Conservation (phyloP, 2,888 invertebrate species). For the Pollenia griseotomentosa region DNA sequence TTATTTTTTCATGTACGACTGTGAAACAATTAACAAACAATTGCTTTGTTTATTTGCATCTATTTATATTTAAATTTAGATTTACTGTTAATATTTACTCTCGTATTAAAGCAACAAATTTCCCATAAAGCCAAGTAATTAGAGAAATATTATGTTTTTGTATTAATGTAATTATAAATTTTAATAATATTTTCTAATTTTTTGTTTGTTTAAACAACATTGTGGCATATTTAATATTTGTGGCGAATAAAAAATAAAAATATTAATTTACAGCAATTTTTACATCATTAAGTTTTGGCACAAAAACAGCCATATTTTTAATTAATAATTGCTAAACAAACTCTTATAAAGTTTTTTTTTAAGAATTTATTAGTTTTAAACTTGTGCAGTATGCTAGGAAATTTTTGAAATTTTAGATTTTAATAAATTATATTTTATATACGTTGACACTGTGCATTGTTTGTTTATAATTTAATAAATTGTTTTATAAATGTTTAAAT, state of each 20-base stretch:
- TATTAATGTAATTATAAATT: constrained; percentile 40
- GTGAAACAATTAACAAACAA: background rate
- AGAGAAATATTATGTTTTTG: constrained; percentile 28
- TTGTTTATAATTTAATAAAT: constrained; percentile 53
- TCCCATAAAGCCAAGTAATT: constrained; percentile 23
- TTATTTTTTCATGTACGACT: background rate
- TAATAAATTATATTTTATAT: background rate
- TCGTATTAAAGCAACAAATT: constrained; percentile 6
- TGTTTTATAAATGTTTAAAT: constrained; percentile 41
- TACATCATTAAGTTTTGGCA: constrained; percentile 23
- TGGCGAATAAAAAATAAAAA: background rate
- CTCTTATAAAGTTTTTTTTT: too few species aligned
- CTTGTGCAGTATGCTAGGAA: too few species aligned
- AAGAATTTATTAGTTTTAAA: too few species aligned
- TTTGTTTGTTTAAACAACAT: constrained; percentile 16
- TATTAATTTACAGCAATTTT: constrained; percentile 33
- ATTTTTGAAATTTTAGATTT: too few species aligned
- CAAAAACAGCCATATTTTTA: constrained; percentile 7
- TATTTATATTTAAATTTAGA: constrained; percentile 14
- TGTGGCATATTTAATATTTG: background rate
- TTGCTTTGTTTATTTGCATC: background rate
- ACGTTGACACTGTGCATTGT: background rate
- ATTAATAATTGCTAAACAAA: constrained; percentile 4
- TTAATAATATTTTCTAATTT: constrained; percentile 37
- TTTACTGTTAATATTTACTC: constrained; percentile 13